Evolutionary conservation across 1,140 invertebrate species (phyloP), one percentile per base, ranked within the genome.

Genomic region (Trichoplusia ni): DNA sequence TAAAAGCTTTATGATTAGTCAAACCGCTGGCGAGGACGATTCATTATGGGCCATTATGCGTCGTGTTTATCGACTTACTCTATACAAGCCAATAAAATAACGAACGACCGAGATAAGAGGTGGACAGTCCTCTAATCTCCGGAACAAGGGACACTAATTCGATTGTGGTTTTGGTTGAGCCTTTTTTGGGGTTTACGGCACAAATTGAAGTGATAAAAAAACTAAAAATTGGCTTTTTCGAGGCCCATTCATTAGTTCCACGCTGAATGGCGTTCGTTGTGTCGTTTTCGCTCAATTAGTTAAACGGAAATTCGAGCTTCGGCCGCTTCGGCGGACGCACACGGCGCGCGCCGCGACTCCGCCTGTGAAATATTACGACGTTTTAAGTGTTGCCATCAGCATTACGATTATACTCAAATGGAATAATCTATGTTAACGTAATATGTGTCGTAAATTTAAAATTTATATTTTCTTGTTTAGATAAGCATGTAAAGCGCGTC

Each of bases 121-220:
- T 80, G 82, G 87, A 89, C 87, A 86, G 81, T 87, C 81, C 81
- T 85, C 81, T 89, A 90, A 90, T 90, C 87, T 90, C 81, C 84
- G 80, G 81, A 90, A 90, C 87, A 90, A 90, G 86, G 87, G 88
- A 86, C 88, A 90, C 87, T 90, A 89, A 90, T 90, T 89, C 85
- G 88, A 90, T 90, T 90, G 86, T 89, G 88, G 88, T 90, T 89
- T 87, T 79, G 82, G 82, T 79, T 77, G 77, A 84, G 79, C 77
- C 82, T 84, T 86, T 85, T 87, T 88, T 88, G 74, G 83, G 79
- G 84, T 86, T 86, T 86, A 85, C 77, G 84, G 83, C 86, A 89
- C 86, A 89, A 88, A 89, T 89, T 89, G 88, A 87, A 86, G 86
- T 79, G 83, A 87, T 82, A 86, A 89, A 90, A 89, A 90, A 90